Conservation (phyloP, 1,140 invertebrate genomes). For the Drosophila grimshawi region DNA sequence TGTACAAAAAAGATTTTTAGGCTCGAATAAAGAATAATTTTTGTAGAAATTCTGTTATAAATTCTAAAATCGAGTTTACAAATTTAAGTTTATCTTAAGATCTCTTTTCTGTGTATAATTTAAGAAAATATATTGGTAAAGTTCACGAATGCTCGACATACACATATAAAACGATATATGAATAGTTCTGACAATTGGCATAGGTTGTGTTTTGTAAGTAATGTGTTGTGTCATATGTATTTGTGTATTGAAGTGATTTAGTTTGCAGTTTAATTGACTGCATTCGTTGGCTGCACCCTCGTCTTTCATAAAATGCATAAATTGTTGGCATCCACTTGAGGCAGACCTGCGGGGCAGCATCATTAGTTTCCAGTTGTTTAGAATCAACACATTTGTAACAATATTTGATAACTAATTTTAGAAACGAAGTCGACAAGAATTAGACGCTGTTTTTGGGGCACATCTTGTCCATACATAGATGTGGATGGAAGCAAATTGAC, state of each 20-base stretch:
- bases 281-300: constrained; percentile 32
- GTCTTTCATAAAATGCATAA: constrained; percentile 70
- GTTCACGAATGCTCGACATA: too few species aligned
- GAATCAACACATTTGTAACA: constrained; percentile 84
- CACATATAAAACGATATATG: too few species aligned
- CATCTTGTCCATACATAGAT: not conserved
- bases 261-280: constrained; percentile 45
- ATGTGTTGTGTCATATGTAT: constrained; percentile 24
- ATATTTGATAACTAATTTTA: constrained; percentile 84
- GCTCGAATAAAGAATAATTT: too few species aligned
- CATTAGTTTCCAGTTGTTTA: constrained; percentile 74
- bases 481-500: constrained; percentile 65
- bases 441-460: constrained; percentile 10
- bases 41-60: too few species aligned
- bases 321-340: constrained; percentile 67
- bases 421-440: constrained; percentile 42
- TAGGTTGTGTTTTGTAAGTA: constrained; percentile 4
- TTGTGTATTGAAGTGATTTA: constrained; percentile 64
- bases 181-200: not conserved
- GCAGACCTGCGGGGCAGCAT: constrained; percentile 5
- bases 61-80: too few species aligned
- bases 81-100: too few species aligned
- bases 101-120: too few species aligned
- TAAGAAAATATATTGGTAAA: too few species aligned
- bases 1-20: too few species aligned